Evolutionary conservation across 1,140 invertebrate species (phyloP).

Genomic region (Rhynchophorus ferrugineus): DNA sequence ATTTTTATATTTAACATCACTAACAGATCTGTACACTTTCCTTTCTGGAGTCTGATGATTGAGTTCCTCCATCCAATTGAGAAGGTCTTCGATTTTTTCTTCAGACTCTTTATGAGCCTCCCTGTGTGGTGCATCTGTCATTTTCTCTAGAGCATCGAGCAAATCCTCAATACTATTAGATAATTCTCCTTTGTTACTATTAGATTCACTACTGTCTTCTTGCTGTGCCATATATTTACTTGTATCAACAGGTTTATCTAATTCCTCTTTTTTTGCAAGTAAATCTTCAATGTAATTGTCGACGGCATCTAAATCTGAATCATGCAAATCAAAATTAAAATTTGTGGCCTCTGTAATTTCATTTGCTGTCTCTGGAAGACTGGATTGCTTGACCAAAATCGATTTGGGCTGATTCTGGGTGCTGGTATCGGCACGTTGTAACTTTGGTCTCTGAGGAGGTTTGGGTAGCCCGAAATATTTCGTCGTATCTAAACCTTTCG

Average conservation of each 20-base stretch:
- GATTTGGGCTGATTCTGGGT: constrained; percentile 12
- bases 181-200: constrained; percentile 24
- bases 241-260: constrained; percentile 34
- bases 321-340: constrained; percentile 39
- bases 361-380: constrained; percentile 26
- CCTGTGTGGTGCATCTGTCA: constrained; percentile 25
- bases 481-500: constrained; percentile 30
- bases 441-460: constrained; percentile 16
- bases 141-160: constrained; percentile 35
- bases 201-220: constrained; percentile 7
- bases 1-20: constrained; percentile 38
- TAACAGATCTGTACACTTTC: constrained; percentile 33
- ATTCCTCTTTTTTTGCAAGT: constrained; percentile 35
- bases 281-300: constrained; percentile 40
- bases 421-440: constrained; percentile 24
- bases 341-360: constrained; percentile 21
- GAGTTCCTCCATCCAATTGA: constrained; percentile 38
- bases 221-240: constrained; percentile 19
- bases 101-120: constrained; percentile 25
- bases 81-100: constrained; percentile 38
- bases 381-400: constrained; percentile 26
- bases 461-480: constrained; percentile 38
- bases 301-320: constrained; percentile 33
- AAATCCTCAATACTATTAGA: constrained; percentile 39
- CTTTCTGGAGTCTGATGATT: constrained; percentile 35